Evolutionary conservation across 2,888 invertebrate genomes (phyloP), one percentile per base, ranked within the genome.

Genomic region (Trachelus iudaicus): DNA sequence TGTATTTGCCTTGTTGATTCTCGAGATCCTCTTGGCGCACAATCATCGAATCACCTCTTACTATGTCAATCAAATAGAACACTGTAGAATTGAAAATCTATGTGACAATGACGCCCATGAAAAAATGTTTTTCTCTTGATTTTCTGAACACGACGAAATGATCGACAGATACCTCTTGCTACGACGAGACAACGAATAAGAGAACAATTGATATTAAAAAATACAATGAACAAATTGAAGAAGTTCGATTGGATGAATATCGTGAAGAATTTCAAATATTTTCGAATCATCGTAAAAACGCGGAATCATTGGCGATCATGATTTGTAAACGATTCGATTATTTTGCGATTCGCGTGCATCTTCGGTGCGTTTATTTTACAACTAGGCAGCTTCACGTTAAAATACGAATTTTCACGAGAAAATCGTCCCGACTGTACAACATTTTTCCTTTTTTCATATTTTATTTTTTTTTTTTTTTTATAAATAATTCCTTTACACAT

Each of bases 401-500:
- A 35, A 35, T 13, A 75, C 78, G 84, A 83, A 80, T 85, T 71
- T 71, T 88, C 80, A 84, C 85, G 83, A 85, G 81, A 56, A 23
- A 56, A 87, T 79, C 79, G 73, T 81, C 83, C 87, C 83, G 84
- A 81, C 86, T 90, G 89, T 90, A 90, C 89, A 90, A 56, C 73
- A 74, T 82, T 82, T 76, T 78, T 69, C 75, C 78, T 76, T 56
- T 56, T 56, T 56, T 56, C 56, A 56, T 23, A 2, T 69, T 69
- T 75, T 78, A 75, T 76, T 79, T 77, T 77, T 37, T 71, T 84
- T 76, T 79, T 77, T 77, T 37, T 71, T 84, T 83, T 85, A 89
- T 90, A 89, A 89, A 89, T 89, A 88, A 86, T 82, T 84, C 87
- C 87, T 90, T 88, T 83, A 87, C 88, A 86, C 85, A 56, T 85